These are phyloP conservation scores for Cotesia chilonis DNA, from an alignment of 1,140 invertebrate genomes.

Conservation along the genomic window DNA sequence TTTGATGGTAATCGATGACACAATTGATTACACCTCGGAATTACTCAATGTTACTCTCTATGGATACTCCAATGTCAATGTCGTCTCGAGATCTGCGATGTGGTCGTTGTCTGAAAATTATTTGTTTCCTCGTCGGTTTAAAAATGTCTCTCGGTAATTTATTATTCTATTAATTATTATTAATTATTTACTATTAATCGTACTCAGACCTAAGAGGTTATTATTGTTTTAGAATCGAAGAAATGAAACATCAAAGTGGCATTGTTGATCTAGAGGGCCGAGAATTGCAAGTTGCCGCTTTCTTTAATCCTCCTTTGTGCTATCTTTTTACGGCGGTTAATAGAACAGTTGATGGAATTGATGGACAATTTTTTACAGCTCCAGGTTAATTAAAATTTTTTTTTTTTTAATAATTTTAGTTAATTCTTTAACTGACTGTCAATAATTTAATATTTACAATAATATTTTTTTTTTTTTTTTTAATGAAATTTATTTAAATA, in stretches of 20 bases:
- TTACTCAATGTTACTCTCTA: conserved; percentile 50
- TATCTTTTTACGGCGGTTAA: conserved; percentile 48
- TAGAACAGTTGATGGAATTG: conserved; percentile 44
- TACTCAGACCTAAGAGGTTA: background rate
- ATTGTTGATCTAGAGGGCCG: conserved; percentile 47
- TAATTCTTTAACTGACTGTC: too few relatives aligned
- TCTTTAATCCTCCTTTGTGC: conserved; percentile 49
- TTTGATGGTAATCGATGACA: conserved; percentile 47
- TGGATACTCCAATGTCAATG: conserved; percentile 48
- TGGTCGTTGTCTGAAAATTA: conserved; percentile 54
- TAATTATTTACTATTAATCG: background rate
- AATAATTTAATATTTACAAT: too few relatives aligned
- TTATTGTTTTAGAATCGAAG: conserved; percentile 42
- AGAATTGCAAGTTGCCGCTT: conserved; percentile 45
- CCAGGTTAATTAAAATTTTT: conserved; percentile 37
- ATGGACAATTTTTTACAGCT: conserved; percentile 44
- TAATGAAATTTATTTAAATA: too few relatives aligned
- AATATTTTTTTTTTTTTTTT: too few relatives aligned
- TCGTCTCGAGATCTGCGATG: conserved; percentile 44
- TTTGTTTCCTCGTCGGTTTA: conserved; percentile 46
- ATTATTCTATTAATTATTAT: background rate
- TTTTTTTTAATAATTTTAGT: background rate
- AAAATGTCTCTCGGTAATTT: conserved; percentile 45
- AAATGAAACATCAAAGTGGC: conserved; percentile 32
- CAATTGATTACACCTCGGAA: conserved; percentile 39